These are phyloP conservation scores for Eunapius fragilis DNA, from an alignment of 37 sponge, comb jelly and placozoan species.

Conservation along the genomic window DNA sequence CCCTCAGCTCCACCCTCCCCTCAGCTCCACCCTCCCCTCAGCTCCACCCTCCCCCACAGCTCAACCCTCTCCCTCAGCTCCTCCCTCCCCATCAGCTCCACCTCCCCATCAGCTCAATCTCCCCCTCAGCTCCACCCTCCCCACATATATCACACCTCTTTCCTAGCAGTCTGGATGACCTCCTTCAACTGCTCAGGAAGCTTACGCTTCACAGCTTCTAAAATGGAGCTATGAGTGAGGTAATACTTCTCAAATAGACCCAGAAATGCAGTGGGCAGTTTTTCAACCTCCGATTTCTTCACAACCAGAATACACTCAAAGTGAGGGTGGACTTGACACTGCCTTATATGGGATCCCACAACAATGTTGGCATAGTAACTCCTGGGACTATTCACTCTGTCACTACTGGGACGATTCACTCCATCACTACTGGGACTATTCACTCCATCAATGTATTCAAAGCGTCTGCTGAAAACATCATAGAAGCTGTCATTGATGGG, in stretches of 20 bases:
- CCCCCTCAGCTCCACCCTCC: no score
- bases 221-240: slow-evolving; percentile 47
- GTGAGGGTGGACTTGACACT: slow-evolving; percentile 48
- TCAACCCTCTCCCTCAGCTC: no score
- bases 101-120: no score
- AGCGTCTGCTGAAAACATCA: slow-evolving; percentile 84
- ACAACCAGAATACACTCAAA: slow-evolving; percentile 75
- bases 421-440: no score
- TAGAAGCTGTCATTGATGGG: slow-evolving; percentile 90
- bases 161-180: slow-evolving; percentile 26
- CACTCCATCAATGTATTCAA: slow-evolving; percentile 47
- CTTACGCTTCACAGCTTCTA: slow-evolving; percentile 25
- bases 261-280: slow-evolving; percentile 56
- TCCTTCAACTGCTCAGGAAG: slow-evolving; percentile 32
- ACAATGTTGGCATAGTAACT: slow-evolving; percentile 74
- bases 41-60: no score
- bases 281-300: slow-evolving; percentile 40
- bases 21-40: no score
- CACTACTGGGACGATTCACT: slow-evolving; percentile 35
- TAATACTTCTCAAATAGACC: slow-evolving; percentile 73
- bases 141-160: slow-evolving; percentile 36
- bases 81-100: no score
- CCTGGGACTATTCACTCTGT: slow-evolving; percentile 40
- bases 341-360: slow-evolving; percentile 66
- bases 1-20: no score